A percentile compares a stretch with the other conserved stretches of the same genome.
Conservation (phyloP, 2,888 invertebrate species). For the Eumacrocentrus americanus region DNA sequence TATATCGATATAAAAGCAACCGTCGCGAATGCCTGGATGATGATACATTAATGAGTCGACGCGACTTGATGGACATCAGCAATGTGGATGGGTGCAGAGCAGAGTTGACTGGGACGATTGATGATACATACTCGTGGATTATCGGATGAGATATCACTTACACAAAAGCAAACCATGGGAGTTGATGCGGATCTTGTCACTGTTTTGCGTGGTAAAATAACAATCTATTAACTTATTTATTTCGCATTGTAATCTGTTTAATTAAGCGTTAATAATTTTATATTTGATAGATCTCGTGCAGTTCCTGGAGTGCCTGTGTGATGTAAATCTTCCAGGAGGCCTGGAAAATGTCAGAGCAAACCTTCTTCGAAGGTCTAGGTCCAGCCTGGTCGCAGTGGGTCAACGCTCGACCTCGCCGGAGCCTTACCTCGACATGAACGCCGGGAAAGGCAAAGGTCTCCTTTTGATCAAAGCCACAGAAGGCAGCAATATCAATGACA, state of each 20-base stretch:
- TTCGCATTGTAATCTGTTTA: background rate
- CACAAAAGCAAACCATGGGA: conserved; percentile 37
- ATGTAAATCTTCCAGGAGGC: conserved; percentile 41
- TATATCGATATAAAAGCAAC: no score
- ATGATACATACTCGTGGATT: background rate
- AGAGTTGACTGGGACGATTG: no score
- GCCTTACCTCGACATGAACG: conserved; percentile 56
- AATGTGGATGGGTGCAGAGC: no score
- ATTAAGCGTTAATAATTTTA: background rate
- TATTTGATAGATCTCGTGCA: conserved; percentile 42
- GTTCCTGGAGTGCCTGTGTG: conserved; percentile 47
- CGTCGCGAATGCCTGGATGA: no score
- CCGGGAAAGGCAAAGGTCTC: conserved; percentile 42
- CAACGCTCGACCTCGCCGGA: conserved; percentile 45
- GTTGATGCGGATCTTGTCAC: conserved; percentile 39
- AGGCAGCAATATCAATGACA: background rate
- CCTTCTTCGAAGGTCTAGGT: conserved; percentile 45
- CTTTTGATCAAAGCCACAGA: conserved; percentile 18
- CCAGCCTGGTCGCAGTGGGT: conserved; percentile 24
- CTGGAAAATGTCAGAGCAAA: conserved; percentile 41
- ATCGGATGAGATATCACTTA: background rate
- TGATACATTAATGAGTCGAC: conserved; percentile 3
- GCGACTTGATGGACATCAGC: background rate
- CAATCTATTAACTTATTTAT: no score
- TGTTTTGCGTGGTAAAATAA: conserved; percentile 42